Percentiles rank a stretch among this genome's conserved stretches.
phyloP scores from a whole-genome alignment of 2,797 vertebrate genomes.

The Gephyroberyx darwinii region DNA sequence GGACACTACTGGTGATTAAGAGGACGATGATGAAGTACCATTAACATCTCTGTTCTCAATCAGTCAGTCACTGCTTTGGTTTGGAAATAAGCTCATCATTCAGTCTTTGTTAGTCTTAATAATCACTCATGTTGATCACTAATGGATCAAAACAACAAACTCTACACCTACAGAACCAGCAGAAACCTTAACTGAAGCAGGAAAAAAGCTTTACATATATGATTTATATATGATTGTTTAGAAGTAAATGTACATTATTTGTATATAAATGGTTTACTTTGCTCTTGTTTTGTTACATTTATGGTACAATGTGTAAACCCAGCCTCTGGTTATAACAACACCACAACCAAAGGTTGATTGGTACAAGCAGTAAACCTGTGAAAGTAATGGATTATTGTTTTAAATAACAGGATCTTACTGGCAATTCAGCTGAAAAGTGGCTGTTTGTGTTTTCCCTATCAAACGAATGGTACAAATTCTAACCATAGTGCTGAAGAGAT shows the following conservation, averaged over 20 bases:
- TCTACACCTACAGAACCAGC: background rate
- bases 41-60: too few relatives aligned
- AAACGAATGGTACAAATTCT: too few relatives aligned
- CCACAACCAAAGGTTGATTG: background rate
- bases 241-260: conserved; percentile 4
- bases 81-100: too few relatives aligned
- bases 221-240: background rate
- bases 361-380: conserved; percentile 6
- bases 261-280: background rate
- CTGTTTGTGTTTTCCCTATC: too few relatives aligned
- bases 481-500: too few relatives aligned
- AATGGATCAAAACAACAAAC: too few relatives aligned
- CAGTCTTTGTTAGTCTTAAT: too few relatives aligned
- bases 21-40: too few relatives aligned
- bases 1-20: too few relatives aligned
- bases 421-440: too few relatives aligned
- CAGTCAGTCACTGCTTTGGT: too few relatives aligned
- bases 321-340: background rate
- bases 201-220: conserved; percentile 11
- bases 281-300: conserved; percentile 12
- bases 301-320: conserved; percentile 3
- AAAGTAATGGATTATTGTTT: background rate
- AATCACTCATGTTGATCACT: too few relatives aligned
- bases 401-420: background rate
- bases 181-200: background rate